These are phyloP conservation scores for Erebia epiphron DNA, from an alignment of 2,888 invertebrate species.

Conservation along the genomic window DNA sequence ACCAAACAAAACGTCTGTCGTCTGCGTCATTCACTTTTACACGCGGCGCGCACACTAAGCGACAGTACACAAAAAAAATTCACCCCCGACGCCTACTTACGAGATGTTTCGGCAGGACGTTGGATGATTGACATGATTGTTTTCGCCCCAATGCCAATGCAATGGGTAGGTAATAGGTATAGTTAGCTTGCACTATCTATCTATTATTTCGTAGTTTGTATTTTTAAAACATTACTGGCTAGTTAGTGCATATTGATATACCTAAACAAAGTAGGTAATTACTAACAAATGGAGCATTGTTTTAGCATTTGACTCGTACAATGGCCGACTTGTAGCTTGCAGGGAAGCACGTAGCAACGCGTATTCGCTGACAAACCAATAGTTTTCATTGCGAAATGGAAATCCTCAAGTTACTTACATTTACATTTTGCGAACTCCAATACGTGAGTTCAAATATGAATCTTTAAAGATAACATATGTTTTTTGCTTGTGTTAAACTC, in stretches of 20 bases:
- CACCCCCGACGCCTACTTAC: too few relatives aligned
- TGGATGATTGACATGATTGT: too few relatives aligned
- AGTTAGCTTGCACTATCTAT: too few relatives aligned
- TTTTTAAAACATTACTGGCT: too few relatives aligned
- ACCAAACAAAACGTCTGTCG: too few relatives aligned
- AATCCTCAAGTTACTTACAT: not conserved
- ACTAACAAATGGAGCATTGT: constrained; percentile 3
- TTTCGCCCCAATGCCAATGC: too few relatives aligned
- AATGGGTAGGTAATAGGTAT: too few relatives aligned
- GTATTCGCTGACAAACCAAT: not conserved
- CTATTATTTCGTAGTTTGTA: too few relatives aligned
- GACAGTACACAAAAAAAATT: too few relatives aligned
- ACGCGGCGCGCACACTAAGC: too few relatives aligned
- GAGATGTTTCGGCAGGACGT: too few relatives aligned
- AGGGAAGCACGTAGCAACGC: not conserved
- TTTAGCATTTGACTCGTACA: not conserved
- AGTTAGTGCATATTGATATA: not conserved
- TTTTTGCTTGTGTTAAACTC: not conserved
- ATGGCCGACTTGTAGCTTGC: not conserved
- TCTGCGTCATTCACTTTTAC: too few relatives aligned
- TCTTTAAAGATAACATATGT: not conserved
- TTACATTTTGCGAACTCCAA: not conserved
- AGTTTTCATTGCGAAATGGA: not conserved
- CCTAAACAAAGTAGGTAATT: not conserved
- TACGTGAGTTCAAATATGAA: not conserved